Base-by-base conservation (phyloP, 2,113 vertebrate species). In the Syrmaticus mikado region DNA sequence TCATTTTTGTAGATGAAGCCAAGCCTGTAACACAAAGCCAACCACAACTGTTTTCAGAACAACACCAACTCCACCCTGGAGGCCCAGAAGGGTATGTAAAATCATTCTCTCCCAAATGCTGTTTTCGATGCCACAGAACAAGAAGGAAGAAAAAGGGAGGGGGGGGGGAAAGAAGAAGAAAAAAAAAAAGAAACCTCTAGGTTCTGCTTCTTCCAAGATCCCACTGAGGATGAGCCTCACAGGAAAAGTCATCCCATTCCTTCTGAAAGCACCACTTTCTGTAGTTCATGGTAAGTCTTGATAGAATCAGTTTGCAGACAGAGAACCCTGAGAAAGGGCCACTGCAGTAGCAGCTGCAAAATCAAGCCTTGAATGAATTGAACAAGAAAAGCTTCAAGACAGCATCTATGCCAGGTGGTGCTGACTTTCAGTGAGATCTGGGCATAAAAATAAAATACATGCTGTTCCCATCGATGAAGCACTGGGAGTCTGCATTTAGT, bases 391-490 rank as follows among this genome's bases (percentile, higher is more conserved):
- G 21, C n/a, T 80, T 58, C 45, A 74, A 85, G 46, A 62, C 17
- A 67, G 57, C n/a, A 20, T 43, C 70, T 79, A 38, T 92, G 57
- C 80, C 93, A 95, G 73, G 95, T 84, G 70, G 83, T 77, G 84
- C 71, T n/a, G 77, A 40, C 36, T 84, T 93, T 48, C 88, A 90
- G 57, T 27, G 46, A 61, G 57, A 92, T 86, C 80, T 76, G 70
- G 77, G 62, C 84, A 79, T 22, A 48, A 90, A 91, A 85, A 84
- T 38, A 65, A 94, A 62, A 75, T 40, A 82, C 66, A 60, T 40
- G 68, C 76, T 94, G 88, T 93, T 96, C 92, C 88, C 60, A 72
- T 95, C 83, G 81, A 86, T 72, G 77, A 65, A n/a, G 48, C 80
- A 90, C 46, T 61, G 48, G 27, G 1, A 87, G 53, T 30, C 53